Conservation (phyloP, 2,888 invertebrate genomes). For the Drosophila borborema region DNA sequence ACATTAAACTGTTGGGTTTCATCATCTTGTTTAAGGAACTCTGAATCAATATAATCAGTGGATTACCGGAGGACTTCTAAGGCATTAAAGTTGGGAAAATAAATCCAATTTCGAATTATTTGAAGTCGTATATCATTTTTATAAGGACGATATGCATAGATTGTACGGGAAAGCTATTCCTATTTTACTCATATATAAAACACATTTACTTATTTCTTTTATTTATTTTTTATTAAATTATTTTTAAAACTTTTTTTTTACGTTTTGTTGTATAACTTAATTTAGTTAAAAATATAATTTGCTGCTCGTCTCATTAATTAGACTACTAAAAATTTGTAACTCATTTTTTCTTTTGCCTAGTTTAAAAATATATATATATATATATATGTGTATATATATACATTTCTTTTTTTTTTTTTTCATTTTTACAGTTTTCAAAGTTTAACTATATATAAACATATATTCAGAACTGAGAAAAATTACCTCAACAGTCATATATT, state of each 20-base stretch:
- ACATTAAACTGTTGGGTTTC: background rate
- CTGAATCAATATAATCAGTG: background rate
- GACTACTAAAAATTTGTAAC: constrained; percentile 57
- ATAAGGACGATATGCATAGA: too few relatives aligned
- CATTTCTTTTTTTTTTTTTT: background rate
- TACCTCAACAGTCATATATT: constrained; percentile 27
- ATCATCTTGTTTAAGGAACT: background rate
- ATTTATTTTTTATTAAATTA: constrained; percentile 22
- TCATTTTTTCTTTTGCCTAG: constrained; percentile 64
- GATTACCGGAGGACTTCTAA: background rate
- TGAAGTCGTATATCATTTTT: too few relatives aligned
- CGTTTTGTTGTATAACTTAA: constrained; percentile 60
- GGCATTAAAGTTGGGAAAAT: background rate
- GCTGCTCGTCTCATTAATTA: constrained; percentile 37
- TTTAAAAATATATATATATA: constrained; percentile 23
- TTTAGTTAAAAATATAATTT: constrained; percentile 67
- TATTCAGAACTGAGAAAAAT: constrained; percentile 50
- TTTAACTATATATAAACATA: constrained; percentile 27
- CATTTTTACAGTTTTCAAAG: constrained; percentile 40
- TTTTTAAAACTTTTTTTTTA: constrained; percentile 41
- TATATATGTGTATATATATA: background rate
- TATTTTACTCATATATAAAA: background rate
- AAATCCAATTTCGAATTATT: background rate
- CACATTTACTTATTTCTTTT: background rate
- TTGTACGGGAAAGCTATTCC: too few relatives aligned